Conservation (phyloP, 2,797 vertebrate genomes). For the Caiman crocodilus region DNA sequence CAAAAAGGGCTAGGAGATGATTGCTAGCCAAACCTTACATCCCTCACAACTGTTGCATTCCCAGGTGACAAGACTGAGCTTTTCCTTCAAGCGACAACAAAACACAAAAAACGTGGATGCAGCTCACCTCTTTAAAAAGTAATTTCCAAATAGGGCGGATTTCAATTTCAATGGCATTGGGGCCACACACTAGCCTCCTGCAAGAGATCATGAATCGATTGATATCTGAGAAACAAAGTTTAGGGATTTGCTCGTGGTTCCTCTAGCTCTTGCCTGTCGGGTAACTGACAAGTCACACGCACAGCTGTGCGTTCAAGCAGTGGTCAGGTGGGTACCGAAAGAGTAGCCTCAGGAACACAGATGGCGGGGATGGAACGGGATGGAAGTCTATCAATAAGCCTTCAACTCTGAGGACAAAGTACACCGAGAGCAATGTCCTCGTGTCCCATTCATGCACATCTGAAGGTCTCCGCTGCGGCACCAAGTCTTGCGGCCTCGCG, state of each 20-base stretch:
- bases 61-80: background rate
- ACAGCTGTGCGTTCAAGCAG: background rate
- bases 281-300: background rate
- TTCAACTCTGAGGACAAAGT: background rate
- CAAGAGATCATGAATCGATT: conserved; percentile 8
- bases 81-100: background rate
- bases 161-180: conserved; percentile 79
- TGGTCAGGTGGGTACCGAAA: background rate
- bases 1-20: background rate
- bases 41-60: background rate
- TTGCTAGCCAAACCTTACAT: background rate
- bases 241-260: background rate
- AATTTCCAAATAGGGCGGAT: conserved; percentile 81
- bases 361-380: background rate
- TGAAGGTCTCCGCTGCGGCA: background rate
- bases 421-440: background rate
- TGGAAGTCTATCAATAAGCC: background rate
- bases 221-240: background rate
- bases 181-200: conserved; percentile 79
- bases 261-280: background rate
- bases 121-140: conserved; percentile 78
- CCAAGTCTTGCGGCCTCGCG: background rate
- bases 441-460: background rate
- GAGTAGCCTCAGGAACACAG: background rate
- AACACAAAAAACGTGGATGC: background rate